phyloP scores from a whole-genome alignment of 2,888 invertebrate genomes.

The Sinotaia quadrata region DNA sequence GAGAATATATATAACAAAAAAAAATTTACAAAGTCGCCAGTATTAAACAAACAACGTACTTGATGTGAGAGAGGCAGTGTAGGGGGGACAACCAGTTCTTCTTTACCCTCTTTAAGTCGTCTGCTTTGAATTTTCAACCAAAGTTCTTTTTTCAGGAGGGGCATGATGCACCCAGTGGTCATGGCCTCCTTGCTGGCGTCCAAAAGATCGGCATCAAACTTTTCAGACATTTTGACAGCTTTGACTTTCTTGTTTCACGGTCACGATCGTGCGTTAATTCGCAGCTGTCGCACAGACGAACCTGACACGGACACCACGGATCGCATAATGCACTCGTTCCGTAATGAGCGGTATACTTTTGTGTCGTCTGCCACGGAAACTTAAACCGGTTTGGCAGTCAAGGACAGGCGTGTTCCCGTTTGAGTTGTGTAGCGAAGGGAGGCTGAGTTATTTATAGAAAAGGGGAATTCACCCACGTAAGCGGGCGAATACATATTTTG shows the following conservation, averaged over 20 bases:
- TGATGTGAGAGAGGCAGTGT: background rate
- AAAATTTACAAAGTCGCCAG: background rate
- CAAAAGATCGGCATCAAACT: slow-evolving; percentile 13
- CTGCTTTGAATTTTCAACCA: slow-evolving; percentile 48
- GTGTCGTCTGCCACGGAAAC: background rate
- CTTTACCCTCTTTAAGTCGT: slow-evolving; percentile 49
- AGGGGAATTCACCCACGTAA: slow-evolving; percentile 20
- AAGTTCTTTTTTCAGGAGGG: slow-evolving; percentile 50
- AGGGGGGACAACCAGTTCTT: slow-evolving; percentile 36
- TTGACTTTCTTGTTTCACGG: too few species aligned
- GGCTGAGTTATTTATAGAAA: slow-evolving; percentile 13
- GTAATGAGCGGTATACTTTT: too few species aligned
- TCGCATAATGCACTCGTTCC: too few species aligned
- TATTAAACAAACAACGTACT: background rate
- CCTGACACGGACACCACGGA: too few species aligned
- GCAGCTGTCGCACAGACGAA: too few species aligned
- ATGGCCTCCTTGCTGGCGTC: slow-evolving; percentile 20
- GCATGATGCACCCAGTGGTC: slow-evolving; percentile 26
- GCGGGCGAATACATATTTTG: slow-evolving; percentile 8
- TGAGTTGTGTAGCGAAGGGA: background rate
- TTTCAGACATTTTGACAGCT: slow-evolving; percentile 6
- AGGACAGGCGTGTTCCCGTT: too few species aligned
- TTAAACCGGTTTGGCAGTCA: slow-evolving; percentile 6
- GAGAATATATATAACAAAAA: too few species aligned
- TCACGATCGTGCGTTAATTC: too few species aligned